Percentiles rank a stretch among this genome's conserved stretches.
phyloP scores from a whole-genome alignment of 2,888 invertebrate genomes.

The Operophtera brumata region DNA sequence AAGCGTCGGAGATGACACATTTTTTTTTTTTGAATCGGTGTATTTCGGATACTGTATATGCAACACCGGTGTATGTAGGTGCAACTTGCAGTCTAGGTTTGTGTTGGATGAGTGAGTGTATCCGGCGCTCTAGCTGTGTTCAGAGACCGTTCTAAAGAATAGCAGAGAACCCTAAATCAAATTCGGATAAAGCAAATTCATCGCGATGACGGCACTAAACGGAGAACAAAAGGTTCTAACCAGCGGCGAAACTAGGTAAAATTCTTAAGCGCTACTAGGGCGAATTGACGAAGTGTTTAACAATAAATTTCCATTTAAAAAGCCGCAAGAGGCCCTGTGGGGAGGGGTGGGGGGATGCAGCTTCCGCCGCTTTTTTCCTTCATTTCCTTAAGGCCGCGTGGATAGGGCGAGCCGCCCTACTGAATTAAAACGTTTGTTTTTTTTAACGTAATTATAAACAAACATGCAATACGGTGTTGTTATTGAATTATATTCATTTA shows the following conservation, averaged over 20 bases:
- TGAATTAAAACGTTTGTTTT: slow-evolving; percentile 71
- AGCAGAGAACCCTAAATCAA: slow-evolving; percentile 1
- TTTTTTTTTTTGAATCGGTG: no score
- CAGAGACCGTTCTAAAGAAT: no score
- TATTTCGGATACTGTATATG: no score
- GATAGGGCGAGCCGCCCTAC: slow-evolving; percentile 64
- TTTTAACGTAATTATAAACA: slow-evolving; percentile 51
- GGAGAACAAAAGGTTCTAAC: slow-evolving; percentile 34
- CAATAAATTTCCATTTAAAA: slow-evolving; percentile 81
- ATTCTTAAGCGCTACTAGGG: slow-evolving; percentile 60
- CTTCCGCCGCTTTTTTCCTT: slow-evolving; percentile 79
- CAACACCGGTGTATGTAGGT: no score
- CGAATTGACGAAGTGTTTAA: slow-evolving; percentile 78
- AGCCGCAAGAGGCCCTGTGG: slow-evolving; percentile 63
- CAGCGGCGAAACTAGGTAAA: slow-evolving; percentile 57
- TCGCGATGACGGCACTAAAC: slow-evolving; percentile 29
- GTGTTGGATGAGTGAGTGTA: no score
- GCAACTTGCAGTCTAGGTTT: no score
- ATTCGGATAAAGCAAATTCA: slow-evolving; percentile 19
- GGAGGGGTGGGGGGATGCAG: slow-evolving; percentile 48
- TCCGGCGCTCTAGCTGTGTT: no score
- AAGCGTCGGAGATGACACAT: no score
- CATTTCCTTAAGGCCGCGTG: slow-evolving; percentile 77
- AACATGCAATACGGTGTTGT: slow-evolving; percentile 40
- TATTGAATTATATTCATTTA: slow-evolving; percentile 22